Base-by-base conservation (phyloP, 2,888 invertebrate species). In the Pseudoips prasinana region DNA sequence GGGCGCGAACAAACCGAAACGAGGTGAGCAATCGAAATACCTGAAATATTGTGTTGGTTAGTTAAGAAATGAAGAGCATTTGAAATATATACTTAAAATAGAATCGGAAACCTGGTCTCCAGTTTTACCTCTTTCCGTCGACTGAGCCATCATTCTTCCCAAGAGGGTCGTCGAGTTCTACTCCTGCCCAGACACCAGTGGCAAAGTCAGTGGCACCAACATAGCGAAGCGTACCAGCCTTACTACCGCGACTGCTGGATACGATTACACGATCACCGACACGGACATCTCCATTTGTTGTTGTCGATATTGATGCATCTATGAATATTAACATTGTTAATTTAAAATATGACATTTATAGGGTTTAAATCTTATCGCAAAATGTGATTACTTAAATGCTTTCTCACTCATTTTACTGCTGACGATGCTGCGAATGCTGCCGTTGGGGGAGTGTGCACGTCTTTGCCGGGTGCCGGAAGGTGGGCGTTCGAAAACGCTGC, bases 141-240 rank as follows among this genome's bases (percentile, higher is more conserved):
- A 98, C 97, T 29, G 96, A 93, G 37, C 99, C 98, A 71, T 99
- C 98, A 79, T 99, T 98, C 85, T 98, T 98, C 32, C 99, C 99
- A 39, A 94, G 86, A 0, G 96, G 94, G 51, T 98, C 97, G 72
- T 98, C 98, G 54, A 99, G 90, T 77, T 98, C 98, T 9, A 99
- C 94, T 10, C 98, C 98, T 44, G 96, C 98, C 98, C 98, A 98
- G 57, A 96, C 93, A 19, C 98, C 98, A 19, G 93, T 80, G 1
- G 98, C 97, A 78, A 98, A 98, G 63, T 96, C 95, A 18, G 98
- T 96, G 29, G 90, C 86, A 11, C 98, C 98, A 48, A 97, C 91
- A 74, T 92, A 98, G 53, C 94, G 91, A 31, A 98, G 90, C 22
- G 94, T 92, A 31, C 98, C 98, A 7, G 95, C 92, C 83, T 97